Conservation (phyloP, 30 jellyfish, hydroid and myxozoan genomes). For the Morbakka virulenta region DNA sequence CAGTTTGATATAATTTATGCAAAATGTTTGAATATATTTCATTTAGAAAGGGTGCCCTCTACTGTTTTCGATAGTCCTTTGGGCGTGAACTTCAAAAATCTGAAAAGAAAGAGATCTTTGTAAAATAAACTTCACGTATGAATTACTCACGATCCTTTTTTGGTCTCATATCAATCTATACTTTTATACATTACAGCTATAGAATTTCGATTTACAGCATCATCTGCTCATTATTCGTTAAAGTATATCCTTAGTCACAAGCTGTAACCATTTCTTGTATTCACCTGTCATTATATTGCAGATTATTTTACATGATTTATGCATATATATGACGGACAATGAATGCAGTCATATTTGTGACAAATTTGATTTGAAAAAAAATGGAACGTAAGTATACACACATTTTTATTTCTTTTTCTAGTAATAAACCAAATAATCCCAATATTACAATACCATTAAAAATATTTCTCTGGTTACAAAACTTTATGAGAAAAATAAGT, state of each 20-base stretch:
- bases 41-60: too few relatives aligned
- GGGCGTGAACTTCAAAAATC: too few relatives aligned
- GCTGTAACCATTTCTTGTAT: neutral
- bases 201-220: neutral
- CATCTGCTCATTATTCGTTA: too few relatives aligned
- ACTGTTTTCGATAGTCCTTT: too few relatives aligned
- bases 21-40: too few relatives aligned
- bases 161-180: neutral
- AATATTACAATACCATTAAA: neutral
- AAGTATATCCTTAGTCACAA: too few relatives aligned
- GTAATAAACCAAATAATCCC: too few relatives aligned
- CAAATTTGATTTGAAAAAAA: constrained; percentile 41
- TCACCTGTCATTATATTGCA: neutral
- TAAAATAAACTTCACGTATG: too few relatives aligned
- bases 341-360: constrained; percentile 54
- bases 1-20: too few relatives aligned
- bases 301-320: constrained; percentile 32
- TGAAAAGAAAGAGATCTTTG: too few relatives aligned
- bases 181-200: neutral
- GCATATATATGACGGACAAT: constrained; percentile 57
- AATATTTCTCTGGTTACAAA: neutral
- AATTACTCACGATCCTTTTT: too few relatives aligned
- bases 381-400: constrained; percentile 45
- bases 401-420: neutral
- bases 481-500: too few relatives aligned